These are phyloP conservation scores for Cathartes aura DNA, from an alignment of 2,113 vertebrate species.

Conservation along the genomic window DNA sequence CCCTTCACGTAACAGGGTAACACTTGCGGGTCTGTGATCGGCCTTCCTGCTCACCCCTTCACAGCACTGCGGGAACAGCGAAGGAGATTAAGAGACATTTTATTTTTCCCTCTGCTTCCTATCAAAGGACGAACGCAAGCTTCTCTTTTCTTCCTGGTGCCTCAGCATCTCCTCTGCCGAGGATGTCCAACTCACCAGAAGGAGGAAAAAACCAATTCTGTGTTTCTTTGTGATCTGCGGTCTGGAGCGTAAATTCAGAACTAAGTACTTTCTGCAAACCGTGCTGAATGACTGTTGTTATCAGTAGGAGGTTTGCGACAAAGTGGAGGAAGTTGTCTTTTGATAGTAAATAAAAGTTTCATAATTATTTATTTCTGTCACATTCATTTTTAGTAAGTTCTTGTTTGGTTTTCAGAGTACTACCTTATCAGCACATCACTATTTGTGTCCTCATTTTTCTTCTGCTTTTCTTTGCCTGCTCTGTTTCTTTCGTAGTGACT, in stretches of 20 bases:
- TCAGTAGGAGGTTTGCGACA: neutral
- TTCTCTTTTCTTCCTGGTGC: neutral
- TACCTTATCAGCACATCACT: neutral
- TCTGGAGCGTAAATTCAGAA: neutral
- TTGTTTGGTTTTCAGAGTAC: neutral
- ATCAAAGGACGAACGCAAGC: neutral
- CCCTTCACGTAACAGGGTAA: rapidly evolving
- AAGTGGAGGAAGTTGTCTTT: neutral
- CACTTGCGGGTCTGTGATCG: rapidly evolving
- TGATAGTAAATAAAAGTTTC: neutral
- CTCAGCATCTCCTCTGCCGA: neutral
- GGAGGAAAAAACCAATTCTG: neutral
- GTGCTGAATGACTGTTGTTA: neutral
- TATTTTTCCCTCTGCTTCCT: neutral
- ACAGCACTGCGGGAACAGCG: too few relatives aligned
- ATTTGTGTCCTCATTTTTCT: neutral
- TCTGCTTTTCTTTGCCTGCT: neutral
- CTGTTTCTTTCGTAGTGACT: neutral
- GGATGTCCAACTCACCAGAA: neutral
- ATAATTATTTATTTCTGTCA: neutral
- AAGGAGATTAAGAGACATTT: rapidly evolving
- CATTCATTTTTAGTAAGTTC: neutral
- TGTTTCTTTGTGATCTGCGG: neutral
- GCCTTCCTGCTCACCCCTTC: neutral
- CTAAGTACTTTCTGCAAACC: neutral